Evolutionary conservation across 1,140 invertebrate genomes (phyloP).

Genomic region (Thrips palmi): DNA sequence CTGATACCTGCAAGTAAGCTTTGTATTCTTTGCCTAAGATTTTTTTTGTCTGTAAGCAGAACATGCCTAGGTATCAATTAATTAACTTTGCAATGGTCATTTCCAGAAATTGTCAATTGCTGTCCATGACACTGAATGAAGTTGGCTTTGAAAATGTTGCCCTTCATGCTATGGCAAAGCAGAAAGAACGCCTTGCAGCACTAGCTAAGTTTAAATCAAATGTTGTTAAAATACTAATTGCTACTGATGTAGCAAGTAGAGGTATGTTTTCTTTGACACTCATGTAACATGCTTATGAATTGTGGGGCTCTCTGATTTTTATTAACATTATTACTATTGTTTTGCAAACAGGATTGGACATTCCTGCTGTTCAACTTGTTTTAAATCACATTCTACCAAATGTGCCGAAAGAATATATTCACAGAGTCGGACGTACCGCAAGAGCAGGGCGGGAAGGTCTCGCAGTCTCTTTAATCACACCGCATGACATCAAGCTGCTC

Average conservation of each 20-base stretch:
- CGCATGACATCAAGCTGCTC: conserved; percentile 73
- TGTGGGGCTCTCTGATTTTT: background rate
- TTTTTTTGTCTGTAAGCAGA: no score
- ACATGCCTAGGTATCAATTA: no score
- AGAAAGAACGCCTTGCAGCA: conserved; percentile 57
- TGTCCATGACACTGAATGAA: conserved; percentile 69
- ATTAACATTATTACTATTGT: background rate
- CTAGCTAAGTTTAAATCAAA: conserved; percentile 75
- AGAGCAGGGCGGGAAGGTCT: conserved; percentile 72
- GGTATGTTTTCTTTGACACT: conserved; percentile 29
- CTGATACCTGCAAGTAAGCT: conserved; percentile 79
- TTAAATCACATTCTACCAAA: conserved; percentile 87
- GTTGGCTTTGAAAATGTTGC: conserved; percentile 75
- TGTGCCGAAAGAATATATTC: conserved; percentile 85
- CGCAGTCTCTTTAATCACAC: conserved; percentile 80
- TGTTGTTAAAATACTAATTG: conserved; percentile 68
- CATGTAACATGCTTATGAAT: background rate
- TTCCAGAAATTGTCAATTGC: conserved; percentile 57
- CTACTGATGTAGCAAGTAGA: conserved; percentile 91
- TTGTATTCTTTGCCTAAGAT: background rate
- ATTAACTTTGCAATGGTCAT: conserved; percentile 5
- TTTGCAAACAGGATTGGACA: conserved; percentile 38
- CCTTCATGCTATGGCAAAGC: conserved; percentile 69
- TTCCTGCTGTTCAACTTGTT: conserved; percentile 76
- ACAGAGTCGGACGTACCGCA: conserved; percentile 91